Conservation (phyloP, 2,797 vertebrate species). For the Pangasius krempfi region DNA sequence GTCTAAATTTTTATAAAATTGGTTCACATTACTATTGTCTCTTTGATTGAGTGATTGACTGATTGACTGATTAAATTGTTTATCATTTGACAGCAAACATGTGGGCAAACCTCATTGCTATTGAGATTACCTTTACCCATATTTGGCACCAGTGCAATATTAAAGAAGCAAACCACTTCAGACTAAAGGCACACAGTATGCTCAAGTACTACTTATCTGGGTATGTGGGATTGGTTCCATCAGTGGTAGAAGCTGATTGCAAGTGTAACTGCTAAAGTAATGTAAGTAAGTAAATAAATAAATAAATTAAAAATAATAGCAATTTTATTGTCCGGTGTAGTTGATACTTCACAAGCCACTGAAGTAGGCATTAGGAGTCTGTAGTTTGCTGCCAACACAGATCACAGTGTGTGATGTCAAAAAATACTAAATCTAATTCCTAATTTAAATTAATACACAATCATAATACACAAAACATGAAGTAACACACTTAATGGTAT, state of each 20-base stretch:
- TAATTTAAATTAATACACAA: not conserved
- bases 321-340: not conserved
- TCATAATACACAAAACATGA: not conserved
- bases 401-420: not conserved
- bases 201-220: not conserved
- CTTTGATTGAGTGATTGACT: not conserved
- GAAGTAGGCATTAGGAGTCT: not conserved
- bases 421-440: not conserved
- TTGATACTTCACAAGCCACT: not conserved
- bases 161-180: not conserved
- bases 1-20: not conserved
- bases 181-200: not conserved
- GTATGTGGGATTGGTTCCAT: not conserved
- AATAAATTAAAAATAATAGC: not conserved
- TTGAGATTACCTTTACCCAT: not conserved
- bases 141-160: not conserved
- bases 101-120: not conserved
- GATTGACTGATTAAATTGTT: not conserved
- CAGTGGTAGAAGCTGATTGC: not conserved
- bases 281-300: not conserved
- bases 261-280: not conserved
- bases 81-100: not conserved
- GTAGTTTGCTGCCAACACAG: too few relatives aligned
- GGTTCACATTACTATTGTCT: not conserved
- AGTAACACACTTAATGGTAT: not conserved